A percentile compares a stretch with the other conserved stretches of the same genome.
phyloP scores from a whole-genome alignment of 2,797 vertebrate genomes.

The Helostoma temminkii region DNA sequence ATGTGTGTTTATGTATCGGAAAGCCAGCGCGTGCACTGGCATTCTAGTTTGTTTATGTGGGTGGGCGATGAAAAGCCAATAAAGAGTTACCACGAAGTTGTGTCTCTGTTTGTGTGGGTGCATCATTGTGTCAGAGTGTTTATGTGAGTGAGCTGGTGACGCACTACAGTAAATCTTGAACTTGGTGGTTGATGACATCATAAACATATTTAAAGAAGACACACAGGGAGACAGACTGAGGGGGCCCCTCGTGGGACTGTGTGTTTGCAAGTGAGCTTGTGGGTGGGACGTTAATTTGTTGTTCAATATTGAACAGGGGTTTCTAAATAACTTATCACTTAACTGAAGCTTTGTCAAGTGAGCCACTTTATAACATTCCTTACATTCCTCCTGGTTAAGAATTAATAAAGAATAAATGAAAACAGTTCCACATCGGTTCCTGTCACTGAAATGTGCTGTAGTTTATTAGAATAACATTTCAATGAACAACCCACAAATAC shows the following conservation, averaged over 20 bases:
- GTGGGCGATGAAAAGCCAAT: conserved; percentile 32
- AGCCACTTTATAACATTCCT: conserved; percentile 49
- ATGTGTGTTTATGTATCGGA: conserved; percentile 50
- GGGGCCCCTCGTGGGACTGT: background rate
- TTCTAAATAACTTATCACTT: conserved; percentile 51
- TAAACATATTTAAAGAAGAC: conserved; percentile 29
- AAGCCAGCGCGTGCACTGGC: conserved; percentile 30
- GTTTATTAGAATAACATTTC: conserved; percentile 44
- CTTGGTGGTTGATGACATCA: conserved; percentile 34
- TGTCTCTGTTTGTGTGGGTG: conserved; percentile 8
- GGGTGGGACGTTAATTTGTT: conserved; percentile 32
- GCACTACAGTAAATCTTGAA: conserved; percentile 34
- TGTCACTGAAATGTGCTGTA: conserved; percentile 31
- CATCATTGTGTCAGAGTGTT: conserved; percentile 23
- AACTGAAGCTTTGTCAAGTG: conserved; percentile 52
- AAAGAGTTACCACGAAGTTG: conserved; percentile 23
- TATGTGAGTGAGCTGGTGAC: conserved; percentile 18
- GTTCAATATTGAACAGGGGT: conserved; percentile 55
- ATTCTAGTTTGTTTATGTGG: conserved; percentile 46
- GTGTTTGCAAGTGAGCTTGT: conserved; percentile 26
- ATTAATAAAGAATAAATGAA: conserved; percentile 63
- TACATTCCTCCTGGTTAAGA: conserved; percentile 68
- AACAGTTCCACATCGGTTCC: conserved; percentile 42
- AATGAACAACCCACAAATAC: conserved; percentile 37
- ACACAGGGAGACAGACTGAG: background rate